Evolutionary conservation across 2,888 invertebrate genomes (phyloP), one percentile per base, ranked within the genome.

Genomic region (Lymantria dispar): DNA sequence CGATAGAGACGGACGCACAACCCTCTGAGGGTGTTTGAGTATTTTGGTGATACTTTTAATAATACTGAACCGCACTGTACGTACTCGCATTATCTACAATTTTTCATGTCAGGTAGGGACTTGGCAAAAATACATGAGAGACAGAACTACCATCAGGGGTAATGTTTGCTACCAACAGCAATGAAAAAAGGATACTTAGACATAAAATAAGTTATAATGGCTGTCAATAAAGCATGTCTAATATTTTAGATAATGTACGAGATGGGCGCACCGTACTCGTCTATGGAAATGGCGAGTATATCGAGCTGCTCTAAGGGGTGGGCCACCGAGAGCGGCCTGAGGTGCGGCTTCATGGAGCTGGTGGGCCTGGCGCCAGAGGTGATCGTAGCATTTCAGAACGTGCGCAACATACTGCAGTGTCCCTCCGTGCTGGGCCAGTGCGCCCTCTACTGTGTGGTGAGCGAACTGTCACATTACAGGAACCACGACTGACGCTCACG

Each of bases 291-390:
- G 65, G 97, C 96, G 2, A 98, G 98, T 59, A 99, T 98, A 87
- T 95, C 97, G 94, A 98, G 98, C 3, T 94, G 95, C 47, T 98
- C 98, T 0, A 99, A 99, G 92, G 99, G 96, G 44, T 97, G 94
- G 83, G 95, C 96, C 92, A 96, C 95, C 47, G 98, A 98, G 82
- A 98, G 98, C 81, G 98, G 98, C 48, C 93, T 98, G 62, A 94
- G 98, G 50, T 97, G 98, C 29, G 99, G 98, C 9, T 98, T 97
- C 79, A 94, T 94, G 60, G 98, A 99, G 89, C 93, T 98, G 11
- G 81, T 96, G 39, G 98, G 98, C 74, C 88, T 98, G 83, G 94
- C 95, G 64, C 95, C 96, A 3, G 87, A 94, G 45, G 98, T 91
- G 3, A 94, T 93, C 78, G 94, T 94, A 0, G 94, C 96, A 11